Percentiles rank a stretch among this genome's conserved stretches.
Conservation (phyloP, 2,797 vertebrate species). For the Xyrichtys novacula region DNA sequence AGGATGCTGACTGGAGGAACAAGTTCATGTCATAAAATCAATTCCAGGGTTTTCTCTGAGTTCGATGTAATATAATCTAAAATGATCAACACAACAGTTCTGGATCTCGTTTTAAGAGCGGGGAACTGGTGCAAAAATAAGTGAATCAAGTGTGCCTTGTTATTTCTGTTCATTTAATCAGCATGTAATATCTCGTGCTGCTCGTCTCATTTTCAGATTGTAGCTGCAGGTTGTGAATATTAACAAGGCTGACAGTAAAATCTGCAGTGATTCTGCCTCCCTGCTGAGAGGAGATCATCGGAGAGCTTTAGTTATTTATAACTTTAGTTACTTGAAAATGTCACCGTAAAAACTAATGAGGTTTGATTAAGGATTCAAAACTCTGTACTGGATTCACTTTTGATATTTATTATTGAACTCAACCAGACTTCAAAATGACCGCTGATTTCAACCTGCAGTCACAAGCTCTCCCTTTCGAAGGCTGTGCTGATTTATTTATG, state of each 20-base stretch:
- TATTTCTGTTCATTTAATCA: slow-evolving; percentile 15
- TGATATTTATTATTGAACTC: too few relatives aligned
- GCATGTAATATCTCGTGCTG: not conserved
- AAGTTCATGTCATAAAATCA: not conserved
- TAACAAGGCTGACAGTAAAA: not conserved
- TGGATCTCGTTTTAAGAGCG: not conserved
- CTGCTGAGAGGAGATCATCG: slow-evolving; percentile 1
- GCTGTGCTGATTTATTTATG: not conserved
- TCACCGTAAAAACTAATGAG: not conserved
- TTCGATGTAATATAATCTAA: not conserved
- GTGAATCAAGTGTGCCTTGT: not conserved
- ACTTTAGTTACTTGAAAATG: not conserved
- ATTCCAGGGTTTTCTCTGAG: not conserved
- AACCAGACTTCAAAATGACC: not conserved
- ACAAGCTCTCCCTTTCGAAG: not conserved
- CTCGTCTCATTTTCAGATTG: slow-evolving; percentile 6
- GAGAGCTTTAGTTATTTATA: slow-evolving; percentile 3
- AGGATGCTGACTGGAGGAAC: too few relatives aligned
- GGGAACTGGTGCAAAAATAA: not conserved
- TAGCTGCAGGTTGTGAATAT: slow-evolving; percentile 6
- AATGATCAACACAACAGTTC: not conserved
- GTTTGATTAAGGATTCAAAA: slow-evolving; percentile 4
- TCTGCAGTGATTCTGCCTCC: not conserved
- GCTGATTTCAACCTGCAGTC: not conserved
- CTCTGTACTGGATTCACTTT: not conserved